Evolutionary conservation across 2,888 invertebrate species (phyloP), one percentile per base, ranked within the genome.

Genomic region (Pyrochroa serraticornis): DNA sequence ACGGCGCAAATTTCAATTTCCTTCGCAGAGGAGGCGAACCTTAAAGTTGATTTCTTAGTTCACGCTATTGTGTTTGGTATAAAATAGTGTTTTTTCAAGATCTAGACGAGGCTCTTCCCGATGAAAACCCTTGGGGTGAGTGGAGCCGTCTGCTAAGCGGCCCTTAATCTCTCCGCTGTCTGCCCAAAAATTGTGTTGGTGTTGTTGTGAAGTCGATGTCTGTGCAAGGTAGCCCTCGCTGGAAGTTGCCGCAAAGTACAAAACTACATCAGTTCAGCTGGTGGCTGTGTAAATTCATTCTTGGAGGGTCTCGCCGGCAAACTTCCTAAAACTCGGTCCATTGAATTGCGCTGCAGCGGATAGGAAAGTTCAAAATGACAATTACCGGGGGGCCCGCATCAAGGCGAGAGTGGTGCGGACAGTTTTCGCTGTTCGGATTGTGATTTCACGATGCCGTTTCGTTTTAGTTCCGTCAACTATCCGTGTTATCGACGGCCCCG

Each of bases 241-340:
- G 38, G 46, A 56, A 57, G 57, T 57, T 57, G 32, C 47, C 43
- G 22, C 41, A 50, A 60, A 57, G 60, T 60, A 62, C 62, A 67
- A n/a, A 67, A 67, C 65, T 65, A 64, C 64, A 65, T 66, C 65
- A 64, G 62, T 59, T 54, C 57, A 58, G 63, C 60, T 62, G 61
- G 57, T 63, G 61, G 64, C 62, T 64, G 65, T 66, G 65, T 70
- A 68, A 68, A 70, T 68, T 66, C 64, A 67, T 64, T 67, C 64
- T 55, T 49, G 58, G 47, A 67, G 58, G 64, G 63, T 64, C 57
- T 50, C 56, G 58, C 55, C 64, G 55, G 58, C 58, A 58, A 64
- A 69, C 66, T 67, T 63, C 63, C 62, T 53, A 55, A 67, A 72
- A 70, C 65, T 72, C 70, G 65, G 69, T 60, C 69, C 70, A 71